These are phyloP conservation scores for Anticlea derivata DNA, from an alignment of 2,888 invertebrate species.

Conservation along the genomic window DNA sequence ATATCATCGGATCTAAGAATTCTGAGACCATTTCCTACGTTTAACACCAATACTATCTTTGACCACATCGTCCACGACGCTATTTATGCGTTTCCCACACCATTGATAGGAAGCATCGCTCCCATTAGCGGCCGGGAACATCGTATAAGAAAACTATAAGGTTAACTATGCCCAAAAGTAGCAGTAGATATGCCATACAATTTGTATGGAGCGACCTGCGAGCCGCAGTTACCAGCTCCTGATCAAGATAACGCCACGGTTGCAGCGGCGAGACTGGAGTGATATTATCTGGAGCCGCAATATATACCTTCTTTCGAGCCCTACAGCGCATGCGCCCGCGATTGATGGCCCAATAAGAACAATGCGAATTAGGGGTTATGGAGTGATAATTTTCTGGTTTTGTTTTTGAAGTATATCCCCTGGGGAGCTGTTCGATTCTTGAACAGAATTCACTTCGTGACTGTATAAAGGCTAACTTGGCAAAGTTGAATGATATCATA, in stretches of 20 bases:
- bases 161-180: constrained; percentile 82
- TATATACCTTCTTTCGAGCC: constrained; percentile 61
- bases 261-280: constrained; percentile 63
- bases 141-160: constrained; percentile 75
- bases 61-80: constrained; percentile 42
- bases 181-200: constrained; percentile 79
- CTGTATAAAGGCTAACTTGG: neutral
- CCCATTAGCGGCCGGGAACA: constrained; percentile 72
- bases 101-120: constrained; percentile 69
- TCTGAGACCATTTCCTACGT: constrained; percentile 45
- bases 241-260: constrained; percentile 74
- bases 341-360: constrained; percentile 78
- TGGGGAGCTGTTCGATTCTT: constrained; percentile 14
- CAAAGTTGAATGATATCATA: constrained; percentile 12
- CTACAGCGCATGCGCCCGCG: constrained; percentile 60
- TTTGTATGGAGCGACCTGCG: constrained; percentile 79
- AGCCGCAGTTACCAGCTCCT: constrained; percentile 64
- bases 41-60: constrained; percentile 51
- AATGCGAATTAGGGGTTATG: constrained; percentile 61
- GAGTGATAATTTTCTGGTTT: constrained; percentile 31
- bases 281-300: constrained; percentile 68
- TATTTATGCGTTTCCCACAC: constrained; percentile 62
- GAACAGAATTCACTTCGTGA: constrained; percentile 13
- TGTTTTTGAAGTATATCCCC: constrained; percentile 23
- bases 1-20: constrained; percentile 24